phyloP scores from a whole-genome alignment of 2,888 invertebrate species.

The Halictus ligatus region DNA sequence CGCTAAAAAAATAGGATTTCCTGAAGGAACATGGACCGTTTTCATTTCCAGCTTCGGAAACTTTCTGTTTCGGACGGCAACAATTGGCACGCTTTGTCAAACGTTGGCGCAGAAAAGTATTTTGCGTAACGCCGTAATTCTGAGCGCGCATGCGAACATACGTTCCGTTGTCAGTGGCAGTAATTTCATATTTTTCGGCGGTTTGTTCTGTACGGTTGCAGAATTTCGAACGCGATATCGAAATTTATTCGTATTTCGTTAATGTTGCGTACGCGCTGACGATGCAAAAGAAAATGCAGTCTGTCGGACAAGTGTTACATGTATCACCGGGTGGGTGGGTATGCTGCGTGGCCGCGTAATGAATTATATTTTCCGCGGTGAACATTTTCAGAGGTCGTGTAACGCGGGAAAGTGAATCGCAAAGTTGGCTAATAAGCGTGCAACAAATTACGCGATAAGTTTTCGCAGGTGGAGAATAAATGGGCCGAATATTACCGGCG shows the following conservation, averaged over 20 bases:
- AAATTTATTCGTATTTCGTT: background rate
- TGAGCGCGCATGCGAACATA: background rate
- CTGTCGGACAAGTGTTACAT: background rate
- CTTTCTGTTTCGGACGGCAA: background rate
- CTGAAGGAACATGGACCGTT: background rate
- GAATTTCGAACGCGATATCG: background rate
- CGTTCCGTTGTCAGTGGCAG: background rate
- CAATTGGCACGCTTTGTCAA: constrained; percentile 17
- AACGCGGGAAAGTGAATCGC: background rate
- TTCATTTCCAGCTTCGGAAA: background rate
- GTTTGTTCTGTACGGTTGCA: background rate
- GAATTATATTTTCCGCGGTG: background rate
- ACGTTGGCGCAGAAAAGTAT: background rate
- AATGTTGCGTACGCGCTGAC: background rate
- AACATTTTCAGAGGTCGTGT: background rate
- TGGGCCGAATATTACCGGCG: background rate
- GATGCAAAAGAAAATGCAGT: background rate
- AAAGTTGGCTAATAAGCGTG: constrained; percentile 3
- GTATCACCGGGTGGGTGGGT: too few relatives aligned
- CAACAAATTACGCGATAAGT: background rate
- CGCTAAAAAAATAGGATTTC: background rate
- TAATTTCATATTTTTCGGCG: background rate
- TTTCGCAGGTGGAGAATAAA: background rate
- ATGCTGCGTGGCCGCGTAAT: background rate
- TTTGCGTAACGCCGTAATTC: background rate